Evolutionary conservation across 2,113 vertebrate species (phyloP), one percentile per base, ranked within the genome.

Genomic region (Oostethus manadensis): DNA sequence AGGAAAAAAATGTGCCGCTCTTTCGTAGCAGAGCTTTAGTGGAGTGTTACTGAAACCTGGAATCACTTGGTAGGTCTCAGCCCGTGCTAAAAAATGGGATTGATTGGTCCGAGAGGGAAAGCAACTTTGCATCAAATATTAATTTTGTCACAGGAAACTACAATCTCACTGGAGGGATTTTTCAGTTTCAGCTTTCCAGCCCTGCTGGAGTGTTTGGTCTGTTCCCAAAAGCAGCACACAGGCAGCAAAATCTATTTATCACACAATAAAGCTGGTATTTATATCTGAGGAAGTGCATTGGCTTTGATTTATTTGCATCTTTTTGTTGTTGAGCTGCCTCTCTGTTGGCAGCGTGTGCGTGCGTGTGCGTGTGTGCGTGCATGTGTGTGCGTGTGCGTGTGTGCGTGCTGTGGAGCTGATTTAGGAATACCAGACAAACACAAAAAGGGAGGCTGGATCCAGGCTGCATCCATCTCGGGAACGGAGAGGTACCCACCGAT

Each of bases 361-460:
- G 45, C 44, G 20, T 51, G 56, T 10, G 23, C 16, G 51, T 56
- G 65, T 59, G 29, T 59, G 64, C 56, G 50, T 58, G 3, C 6
- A n/a, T 38, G 33, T 49, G 50, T 21, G 38, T 26, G 45, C 44
- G 20, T 51, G 56, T 10, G 23, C 16, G 51, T 56, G 65, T 59
- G 29, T 59, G 64, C 56, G 50, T 58, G 3, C 6, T 14, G 4
- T 14, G 60, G 60, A 64, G 56, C 51, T 69, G 60, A 66, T 80
- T 80, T 81, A 88, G 69, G 71, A 75, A 73, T 69, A 77, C 71
- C 70, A 85, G 44, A 83, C 44, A 16, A 90, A 92, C 60, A 92
- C 62, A 60, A 94, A 95, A 4, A 96, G 85, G 0, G 92, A 92
- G 38, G 93, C 90, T 23, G 91, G 81, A 61, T 91, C 85, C 17